Evolutionary conservation across 2,113 vertebrate species (phyloP).

Genomic region (Sigmodon hispidus): DNA sequence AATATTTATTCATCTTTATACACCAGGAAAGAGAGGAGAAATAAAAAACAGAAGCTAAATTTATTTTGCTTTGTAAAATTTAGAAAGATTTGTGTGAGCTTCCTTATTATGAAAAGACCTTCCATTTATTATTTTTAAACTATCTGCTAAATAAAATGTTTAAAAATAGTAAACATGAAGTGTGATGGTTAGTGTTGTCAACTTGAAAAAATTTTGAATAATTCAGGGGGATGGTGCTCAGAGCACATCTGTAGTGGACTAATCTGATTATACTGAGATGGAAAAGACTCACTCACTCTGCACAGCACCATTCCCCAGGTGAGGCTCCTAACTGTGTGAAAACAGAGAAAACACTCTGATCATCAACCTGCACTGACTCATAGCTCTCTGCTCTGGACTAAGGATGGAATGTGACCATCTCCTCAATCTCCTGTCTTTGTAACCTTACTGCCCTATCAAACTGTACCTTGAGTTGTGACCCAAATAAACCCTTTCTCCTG

Average conservation of each 20-base stretch:
- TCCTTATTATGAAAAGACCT: background rate
- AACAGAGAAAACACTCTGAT: background rate
- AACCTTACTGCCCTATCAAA: too few relatives aligned
- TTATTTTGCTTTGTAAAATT: background rate
- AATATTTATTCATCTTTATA: background rate
- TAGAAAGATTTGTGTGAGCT: background rate
- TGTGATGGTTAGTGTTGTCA: background rate
- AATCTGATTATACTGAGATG: background rate
- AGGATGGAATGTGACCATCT: background rate
- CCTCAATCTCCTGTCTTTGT: background rate
- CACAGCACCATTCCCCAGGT: background rate
- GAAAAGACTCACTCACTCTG: background rate
- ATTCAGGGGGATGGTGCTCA: background rate
- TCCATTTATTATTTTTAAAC: background rate
- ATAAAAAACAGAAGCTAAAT: background rate
- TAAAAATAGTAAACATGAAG: background rate
- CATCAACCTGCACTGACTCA: too few relatives aligned
- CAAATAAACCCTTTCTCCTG: too few relatives aligned
- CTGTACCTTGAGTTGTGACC: too few relatives aligned
- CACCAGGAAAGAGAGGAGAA: background rate
- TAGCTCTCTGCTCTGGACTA: background rate
- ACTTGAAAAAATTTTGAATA: background rate
- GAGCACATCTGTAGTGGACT: background rate
- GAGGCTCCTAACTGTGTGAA: background rate
- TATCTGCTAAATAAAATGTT: background rate